phyloP scores from a whole-genome alignment of 2,888 invertebrate genomes.

The Galerucella calmariensis region DNA sequence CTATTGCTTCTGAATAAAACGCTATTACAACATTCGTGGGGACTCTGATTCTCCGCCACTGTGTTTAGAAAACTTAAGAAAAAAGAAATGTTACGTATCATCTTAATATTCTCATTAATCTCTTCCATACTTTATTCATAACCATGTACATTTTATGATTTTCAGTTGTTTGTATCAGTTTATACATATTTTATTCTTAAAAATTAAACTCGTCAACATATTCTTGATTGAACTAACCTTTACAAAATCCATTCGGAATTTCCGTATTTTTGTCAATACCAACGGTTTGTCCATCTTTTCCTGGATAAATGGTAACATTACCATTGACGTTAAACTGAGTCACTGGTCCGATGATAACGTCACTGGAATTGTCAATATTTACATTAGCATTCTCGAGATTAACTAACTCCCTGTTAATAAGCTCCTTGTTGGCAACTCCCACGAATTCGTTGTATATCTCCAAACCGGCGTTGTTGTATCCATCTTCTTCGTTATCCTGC shows the following conservation, averaged over 20 bases:
- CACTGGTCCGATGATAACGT: conserved; percentile 68
- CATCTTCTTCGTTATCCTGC: neutral
- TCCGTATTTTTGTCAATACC: neutral
- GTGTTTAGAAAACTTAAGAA: no score
- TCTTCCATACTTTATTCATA: no score
- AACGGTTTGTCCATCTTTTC: conserved; percentile 40
- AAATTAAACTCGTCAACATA: neutral
- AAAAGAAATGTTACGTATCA: no score
- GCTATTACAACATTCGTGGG: no score
- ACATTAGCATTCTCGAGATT: conserved; percentile 56
- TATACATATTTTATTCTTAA: neutral
- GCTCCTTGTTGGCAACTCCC: conserved; percentile 15
- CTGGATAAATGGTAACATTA: conserved; percentile 67
- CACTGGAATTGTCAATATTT: conserved; percentile 66
- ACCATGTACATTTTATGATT: no score
- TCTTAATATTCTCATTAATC: no score
- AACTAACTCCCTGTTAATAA: conserved; percentile 38
- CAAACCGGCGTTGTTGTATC: conserved; percentile 22
- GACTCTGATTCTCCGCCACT: no score
- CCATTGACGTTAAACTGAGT: conserved; percentile 66
- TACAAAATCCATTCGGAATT: neutral
- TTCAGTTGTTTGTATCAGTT: neutral
- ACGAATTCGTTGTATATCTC: conserved; percentile 20
- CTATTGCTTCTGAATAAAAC: no score
- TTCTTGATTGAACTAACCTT: neutral